These are phyloP conservation scores for Catalaphyllia jardinei DNA, from an alignment of 64 coral and sea anemone genomes.

Conservation along the genomic window DNA sequence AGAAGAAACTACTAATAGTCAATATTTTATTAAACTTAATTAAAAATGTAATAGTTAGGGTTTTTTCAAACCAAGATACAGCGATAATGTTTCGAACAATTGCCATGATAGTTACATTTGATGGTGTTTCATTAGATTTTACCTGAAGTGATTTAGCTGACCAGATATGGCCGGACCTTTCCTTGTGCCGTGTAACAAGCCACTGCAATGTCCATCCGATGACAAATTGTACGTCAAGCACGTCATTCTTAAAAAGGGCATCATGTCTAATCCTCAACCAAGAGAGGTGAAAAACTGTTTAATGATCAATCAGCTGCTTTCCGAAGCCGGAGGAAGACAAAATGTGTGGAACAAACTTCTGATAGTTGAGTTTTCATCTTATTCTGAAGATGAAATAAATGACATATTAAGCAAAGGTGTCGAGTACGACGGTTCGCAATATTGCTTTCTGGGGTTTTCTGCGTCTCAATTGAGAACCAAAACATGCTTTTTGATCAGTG, in stretches of 20 bases:
- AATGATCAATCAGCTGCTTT: neutral
- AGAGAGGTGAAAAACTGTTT: neutral
- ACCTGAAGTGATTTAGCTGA: neutral
- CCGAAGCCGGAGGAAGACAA: neutral
- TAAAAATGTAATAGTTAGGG: neutral
- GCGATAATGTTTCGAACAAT: neutral
- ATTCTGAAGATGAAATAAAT: neutral
- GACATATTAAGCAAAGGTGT: constrained; percentile 17
- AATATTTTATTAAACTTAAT: neutral
- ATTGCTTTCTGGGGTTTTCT: constrained; percentile 48
- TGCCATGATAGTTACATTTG: neutral
- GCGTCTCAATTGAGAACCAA: constrained; percentile 58
- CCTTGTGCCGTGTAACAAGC: neutral
- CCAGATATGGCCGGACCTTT: neutral
- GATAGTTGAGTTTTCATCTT: constrained; percentile 29
- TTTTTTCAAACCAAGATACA: neutral
- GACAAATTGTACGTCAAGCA: neutral
- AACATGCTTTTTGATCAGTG: constrained; percentile 59
- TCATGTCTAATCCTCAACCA: neutral
- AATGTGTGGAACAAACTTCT: constrained; percentile 15
- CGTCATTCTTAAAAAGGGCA: neutral
- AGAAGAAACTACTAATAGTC: too few species aligned
- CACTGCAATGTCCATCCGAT: neutral
- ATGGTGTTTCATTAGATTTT: neutral
- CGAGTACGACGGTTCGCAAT: neutral